Evolutionary conservation across 2,888 invertebrate genomes (phyloP), one percentile per base, ranked within the genome.

Genomic region (Pelosia muscerda): DNA sequence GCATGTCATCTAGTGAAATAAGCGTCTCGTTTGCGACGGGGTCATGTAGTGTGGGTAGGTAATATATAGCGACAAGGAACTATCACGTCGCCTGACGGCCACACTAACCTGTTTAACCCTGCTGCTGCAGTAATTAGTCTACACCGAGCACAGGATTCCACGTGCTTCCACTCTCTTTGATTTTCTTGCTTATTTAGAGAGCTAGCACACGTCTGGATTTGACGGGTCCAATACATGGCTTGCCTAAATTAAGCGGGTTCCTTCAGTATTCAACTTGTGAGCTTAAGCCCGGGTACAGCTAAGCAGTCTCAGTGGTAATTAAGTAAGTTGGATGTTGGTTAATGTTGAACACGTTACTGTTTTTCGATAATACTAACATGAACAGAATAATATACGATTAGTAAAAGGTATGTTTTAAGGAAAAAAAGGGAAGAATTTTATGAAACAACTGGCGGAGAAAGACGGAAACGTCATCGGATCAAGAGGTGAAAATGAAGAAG

Each of bases 111-210:
- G 90, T 91, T 92, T 90, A 92, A 87, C 85, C 84, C 81, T 84
- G 86, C 88, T 88, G 86, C 86, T 88, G 89, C 88, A 90, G 90
- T 92, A 92, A 93, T 94, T 93, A 94, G 90, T 89, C 87, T 89
- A 86, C 84, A 86, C 87, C 84, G 83, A 86, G 87, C 86, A 74
- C 83, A 84, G 78, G 81, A 86, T 83, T 86, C 76, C 79, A 85
- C 83, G 84, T 86, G 61, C 76, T 67, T 77, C 77, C 63, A 71
- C 77, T 83, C 84, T 82, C 86, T 87, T 84, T 82, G 84, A 84
- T 82, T 86, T 82, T 83, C 85, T 83, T 82, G 85, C 83, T 88
- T 83, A 86, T 81, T 86, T 84, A 75, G 67, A 66, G 74, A 81
- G 75, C 81, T 81, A 84, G 65, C 83, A 81, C 78, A 81, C 79